These are phyloP conservation scores for Paragorgia papillata DNA, from an alignment of 92 coral and sea anemone species.

Conservation along the genomic window DNA sequence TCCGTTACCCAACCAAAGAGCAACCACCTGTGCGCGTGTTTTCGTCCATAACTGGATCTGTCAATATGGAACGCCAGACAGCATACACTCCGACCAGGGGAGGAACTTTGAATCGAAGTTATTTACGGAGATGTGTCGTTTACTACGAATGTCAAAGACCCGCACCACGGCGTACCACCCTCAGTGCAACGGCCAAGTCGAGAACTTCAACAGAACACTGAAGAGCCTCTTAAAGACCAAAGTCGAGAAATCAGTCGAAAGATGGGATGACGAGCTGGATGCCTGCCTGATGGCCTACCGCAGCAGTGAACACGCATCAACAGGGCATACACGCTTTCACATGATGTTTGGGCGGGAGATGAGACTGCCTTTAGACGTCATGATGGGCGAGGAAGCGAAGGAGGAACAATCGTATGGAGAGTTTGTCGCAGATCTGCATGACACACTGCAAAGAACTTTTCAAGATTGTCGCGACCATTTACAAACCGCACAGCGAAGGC, in stretches of 20 bases:
- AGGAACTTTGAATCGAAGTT: constrained; percentile 54
- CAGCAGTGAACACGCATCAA: constrained; percentile 48
- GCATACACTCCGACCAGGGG: constrained; percentile 56
- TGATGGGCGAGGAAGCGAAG: constrained; percentile 47
- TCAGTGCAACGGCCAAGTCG: constrained; percentile 54
- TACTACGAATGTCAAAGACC: constrained; percentile 49
- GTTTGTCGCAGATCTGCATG: constrained; percentile 40
- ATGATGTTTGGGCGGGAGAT: constrained; percentile 55
- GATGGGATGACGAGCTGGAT: constrained; percentile 59
- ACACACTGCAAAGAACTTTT: constrained; percentile 28
- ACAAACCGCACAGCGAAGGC: constrained; percentile 61
- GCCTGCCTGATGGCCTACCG: constrained; percentile 54
- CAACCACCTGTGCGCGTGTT: constrained; percentile 49
- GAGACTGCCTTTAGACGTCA: constrained; percentile 58
- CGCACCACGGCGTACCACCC: constrained; percentile 58
- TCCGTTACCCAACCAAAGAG: constrained; percentile 50
- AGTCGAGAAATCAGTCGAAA: constrained; percentile 15
- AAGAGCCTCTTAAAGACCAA: constrained; percentile 56
- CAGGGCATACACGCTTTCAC: constrained; percentile 50
- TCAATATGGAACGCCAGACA: constrained; percentile 54
- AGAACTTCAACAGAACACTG: constrained; percentile 55
- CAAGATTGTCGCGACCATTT: constrained; percentile 54
- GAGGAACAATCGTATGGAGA: constrained; percentile 40
- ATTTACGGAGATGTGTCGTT: constrained; percentile 54
- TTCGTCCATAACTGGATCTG: constrained; percentile 17